Percentiles rank a stretch among this genome's conserved stretches.
Evolutionary conservation across 2,113 vertebrate species (phyloP).

Genomic region (Anhinga rufa): DNA sequence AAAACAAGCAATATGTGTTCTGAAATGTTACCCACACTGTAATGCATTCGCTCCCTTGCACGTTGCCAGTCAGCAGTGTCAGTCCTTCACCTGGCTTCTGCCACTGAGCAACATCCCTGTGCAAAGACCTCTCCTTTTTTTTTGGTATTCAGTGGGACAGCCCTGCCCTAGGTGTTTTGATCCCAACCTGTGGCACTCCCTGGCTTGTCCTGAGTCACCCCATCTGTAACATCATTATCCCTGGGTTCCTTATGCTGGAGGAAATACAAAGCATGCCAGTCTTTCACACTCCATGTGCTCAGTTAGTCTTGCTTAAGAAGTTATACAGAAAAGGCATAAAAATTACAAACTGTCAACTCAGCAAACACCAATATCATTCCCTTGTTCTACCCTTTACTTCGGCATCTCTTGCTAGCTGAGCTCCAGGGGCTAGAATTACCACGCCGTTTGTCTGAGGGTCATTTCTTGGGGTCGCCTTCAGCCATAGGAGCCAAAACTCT

Average conservation of each 20-base stretch:
- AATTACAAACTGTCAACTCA: neutral
- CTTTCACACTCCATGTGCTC: neutral
- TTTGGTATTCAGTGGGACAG: neutral
- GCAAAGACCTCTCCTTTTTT: neutral
- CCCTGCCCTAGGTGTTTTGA: neutral
- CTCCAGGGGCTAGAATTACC: neutral
- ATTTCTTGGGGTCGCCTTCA: neutral
- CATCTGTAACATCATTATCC: neutral
- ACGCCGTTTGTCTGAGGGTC: fast-evolving
- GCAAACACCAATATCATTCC: neutral
- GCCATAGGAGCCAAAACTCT: neutral
- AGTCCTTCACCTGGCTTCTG: neutral
- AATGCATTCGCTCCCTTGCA: fast-evolving
- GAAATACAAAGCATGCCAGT: neutral
- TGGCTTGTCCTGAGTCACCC: neutral
- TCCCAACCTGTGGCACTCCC: neutral
- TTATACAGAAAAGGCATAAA: neutral
- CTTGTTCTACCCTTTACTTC: neutral
- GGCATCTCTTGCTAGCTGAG: neutral
- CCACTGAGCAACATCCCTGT: neutral
- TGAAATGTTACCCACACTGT: neutral
- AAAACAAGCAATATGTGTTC: neutral
- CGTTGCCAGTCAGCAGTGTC: neutral
- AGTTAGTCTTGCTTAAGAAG: neutral
- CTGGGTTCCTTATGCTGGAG: neutral